phyloP scores from a whole-genome alignment of 2,797 vertebrate species.

The Oryzias dopingdopingensis region DNA sequence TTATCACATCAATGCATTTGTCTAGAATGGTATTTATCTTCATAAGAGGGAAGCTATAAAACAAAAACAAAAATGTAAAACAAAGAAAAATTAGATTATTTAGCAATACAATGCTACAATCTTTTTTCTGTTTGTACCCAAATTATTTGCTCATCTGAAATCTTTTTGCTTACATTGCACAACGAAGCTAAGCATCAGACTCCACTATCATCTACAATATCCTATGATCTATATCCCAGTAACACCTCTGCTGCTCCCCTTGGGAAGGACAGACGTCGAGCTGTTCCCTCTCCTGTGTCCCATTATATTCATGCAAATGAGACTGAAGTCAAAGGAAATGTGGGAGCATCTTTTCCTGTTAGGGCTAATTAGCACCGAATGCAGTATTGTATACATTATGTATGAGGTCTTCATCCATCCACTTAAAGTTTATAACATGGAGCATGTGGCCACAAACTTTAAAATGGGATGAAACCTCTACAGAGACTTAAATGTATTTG shows the following conservation, averaged over 20 bases:
- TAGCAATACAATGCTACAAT: background rate
- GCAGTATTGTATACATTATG: conserved; percentile 65
- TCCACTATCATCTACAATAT: conserved; percentile 65
- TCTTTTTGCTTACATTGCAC: conserved; percentile 49
- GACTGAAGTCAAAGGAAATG: conserved; percentile 62
- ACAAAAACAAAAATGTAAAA: background rate
- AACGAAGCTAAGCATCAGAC: conserved; percentile 32
- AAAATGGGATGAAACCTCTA: conserved; percentile 12
- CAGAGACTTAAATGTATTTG: conserved; percentile 18
- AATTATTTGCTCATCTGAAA: conserved; percentile 14
- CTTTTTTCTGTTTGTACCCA: conserved; percentile 6
- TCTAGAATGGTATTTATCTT: conserved; percentile 18
- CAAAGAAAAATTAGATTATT: background rate
- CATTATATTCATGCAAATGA: conserved; percentile 80
- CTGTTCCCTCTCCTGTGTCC: conserved; percentile 63
- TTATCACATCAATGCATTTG: conserved; percentile 22
- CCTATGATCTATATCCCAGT: conserved; percentile 39
- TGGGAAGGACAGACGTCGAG: conserved; percentile 59
- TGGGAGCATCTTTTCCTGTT: conserved; percentile 69
- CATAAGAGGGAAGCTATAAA: conserved; percentile 8
- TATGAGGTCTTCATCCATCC: conserved; percentile 41
- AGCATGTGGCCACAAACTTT: conserved; percentile 25
- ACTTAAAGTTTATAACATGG: conserved; percentile 54
- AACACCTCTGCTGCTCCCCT: conserved; percentile 63
- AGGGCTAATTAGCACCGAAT: conserved; percentile 71